Evolutionary conservation across 2,113 vertebrate species (phyloP).

Genomic region (Circaetus gallicus): DNA sequence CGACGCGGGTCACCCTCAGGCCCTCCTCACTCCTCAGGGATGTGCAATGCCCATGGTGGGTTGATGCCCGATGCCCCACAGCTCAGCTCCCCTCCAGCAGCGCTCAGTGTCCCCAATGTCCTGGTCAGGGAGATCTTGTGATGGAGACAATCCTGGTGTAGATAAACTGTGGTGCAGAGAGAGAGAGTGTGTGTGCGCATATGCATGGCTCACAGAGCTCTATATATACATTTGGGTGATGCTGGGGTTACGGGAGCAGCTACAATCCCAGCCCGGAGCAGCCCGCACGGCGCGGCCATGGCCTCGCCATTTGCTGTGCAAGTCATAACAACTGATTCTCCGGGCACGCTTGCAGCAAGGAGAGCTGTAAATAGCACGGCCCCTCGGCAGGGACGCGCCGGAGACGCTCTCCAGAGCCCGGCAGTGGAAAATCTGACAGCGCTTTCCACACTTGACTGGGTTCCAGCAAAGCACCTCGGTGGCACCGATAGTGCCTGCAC

Average conservation of each 20-base stretch:
- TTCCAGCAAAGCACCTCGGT: conserved; percentile 44
- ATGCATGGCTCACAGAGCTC: too few relatives aligned
- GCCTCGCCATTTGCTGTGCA: background rate
- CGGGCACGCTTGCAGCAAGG: background rate
- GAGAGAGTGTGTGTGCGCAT: too few relatives aligned
- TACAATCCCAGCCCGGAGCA: background rate
- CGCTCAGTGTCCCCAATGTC: fast-evolving
- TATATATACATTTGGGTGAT: background rate
- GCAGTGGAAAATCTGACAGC: conserved; percentile 68
- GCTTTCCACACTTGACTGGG: conserved; percentile 48
- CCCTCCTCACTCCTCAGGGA: fast-evolving
- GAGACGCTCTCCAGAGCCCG: conserved; percentile 56
- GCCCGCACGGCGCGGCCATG: fast-evolving
- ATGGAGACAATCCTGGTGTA: fast-evolving
- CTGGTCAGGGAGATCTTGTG: background rate
- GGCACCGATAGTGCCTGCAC: background rate
- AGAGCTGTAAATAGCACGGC: conserved; percentile 27
- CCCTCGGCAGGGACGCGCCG: background rate
- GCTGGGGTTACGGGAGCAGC: background rate
- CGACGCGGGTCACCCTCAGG: fast-evolving
- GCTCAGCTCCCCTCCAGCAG: background rate
- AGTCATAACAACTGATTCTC: background rate
- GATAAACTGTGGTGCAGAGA: fast-evolving
- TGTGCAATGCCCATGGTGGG: fast-evolving
- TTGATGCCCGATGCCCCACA: background rate